These are phyloP conservation scores for Probosciger aterrimus DNA, from an alignment of 2,113 vertebrate genomes.

Conservation along the genomic window DNA sequence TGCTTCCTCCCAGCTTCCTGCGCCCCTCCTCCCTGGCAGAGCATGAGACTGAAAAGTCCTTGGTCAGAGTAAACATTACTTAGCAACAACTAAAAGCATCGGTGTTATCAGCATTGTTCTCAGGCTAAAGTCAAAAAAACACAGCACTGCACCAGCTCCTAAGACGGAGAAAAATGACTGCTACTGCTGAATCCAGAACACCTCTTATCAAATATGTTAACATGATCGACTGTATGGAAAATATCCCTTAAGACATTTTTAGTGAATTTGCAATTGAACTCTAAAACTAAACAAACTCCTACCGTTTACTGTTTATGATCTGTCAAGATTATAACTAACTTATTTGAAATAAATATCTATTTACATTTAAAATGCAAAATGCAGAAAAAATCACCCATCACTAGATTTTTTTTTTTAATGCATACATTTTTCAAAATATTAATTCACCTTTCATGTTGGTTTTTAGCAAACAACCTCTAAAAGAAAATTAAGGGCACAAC, in stretches of 20 bases:
- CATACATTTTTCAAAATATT: neutral
- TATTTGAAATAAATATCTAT: neutral
- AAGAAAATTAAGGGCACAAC: neutral
- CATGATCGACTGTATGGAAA: neutral
- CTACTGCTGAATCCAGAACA: neutral
- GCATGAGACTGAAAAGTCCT: neutral
- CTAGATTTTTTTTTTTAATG: neutral
- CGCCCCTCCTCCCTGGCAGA: neutral
- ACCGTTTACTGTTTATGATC: neutral
- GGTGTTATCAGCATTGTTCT: neutral
- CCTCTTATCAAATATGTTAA: neutral
- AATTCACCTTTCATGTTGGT: fast-evolving
- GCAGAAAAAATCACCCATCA: neutral
- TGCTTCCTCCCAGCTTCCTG: neutral
- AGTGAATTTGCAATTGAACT: neutral
- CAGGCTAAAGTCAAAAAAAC: neutral
- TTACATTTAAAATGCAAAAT: neutral
- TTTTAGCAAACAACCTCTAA: neutral
- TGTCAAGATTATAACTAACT: neutral
- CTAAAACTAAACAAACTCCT: neutral
- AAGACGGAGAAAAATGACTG: neutral
- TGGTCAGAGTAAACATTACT: neutral
- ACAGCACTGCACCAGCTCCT: neutral
- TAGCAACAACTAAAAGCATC: neutral
- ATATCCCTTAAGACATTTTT: neutral